Percentiles rank a stretch among this genome's conserved stretches.
These are phyloP conservation scores for Parascotia fuliginaria DNA, from an alignment of 2,888 invertebrate genomes.

Conservation along the genomic window DNA sequence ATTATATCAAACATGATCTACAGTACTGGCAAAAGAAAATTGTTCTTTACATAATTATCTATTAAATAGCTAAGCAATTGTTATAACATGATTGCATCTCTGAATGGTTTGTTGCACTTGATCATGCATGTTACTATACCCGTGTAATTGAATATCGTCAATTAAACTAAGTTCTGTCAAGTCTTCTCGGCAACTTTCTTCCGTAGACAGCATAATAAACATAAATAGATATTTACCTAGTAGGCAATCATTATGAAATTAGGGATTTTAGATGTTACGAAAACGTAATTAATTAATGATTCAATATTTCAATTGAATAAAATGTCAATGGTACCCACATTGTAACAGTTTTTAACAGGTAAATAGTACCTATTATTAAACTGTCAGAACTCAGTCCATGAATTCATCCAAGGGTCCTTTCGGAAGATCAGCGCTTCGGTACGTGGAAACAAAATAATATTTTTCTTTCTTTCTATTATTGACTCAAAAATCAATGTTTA, in stretches of 20 bases:
- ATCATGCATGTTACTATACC: constrained; percentile 8
- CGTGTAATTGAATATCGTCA: constrained; percentile 10
- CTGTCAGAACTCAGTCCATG: too few relatives aligned
- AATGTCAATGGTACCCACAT: too few relatives aligned
- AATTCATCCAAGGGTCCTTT: too few relatives aligned
- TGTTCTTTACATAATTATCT: constrained; percentile 12
- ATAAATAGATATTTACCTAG: not conserved
- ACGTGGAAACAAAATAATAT: too few relatives aligned
- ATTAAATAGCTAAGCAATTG: constrained; percentile 17
- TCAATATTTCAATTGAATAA: too few relatives aligned
- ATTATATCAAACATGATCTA: not conserved
- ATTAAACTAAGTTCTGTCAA: not conserved
- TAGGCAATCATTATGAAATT: too few relatives aligned
- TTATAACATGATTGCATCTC: not conserved
- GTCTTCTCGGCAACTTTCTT: not conserved
- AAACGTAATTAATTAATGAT: too few relatives aligned
- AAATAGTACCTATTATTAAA: too few relatives aligned
- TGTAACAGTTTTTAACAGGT: too few relatives aligned
- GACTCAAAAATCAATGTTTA: too few relatives aligned
- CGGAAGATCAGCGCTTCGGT: too few relatives aligned
- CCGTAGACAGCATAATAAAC: not conserved
- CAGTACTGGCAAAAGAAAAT: constrained; percentile 11
- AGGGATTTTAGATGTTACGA: not conserved
- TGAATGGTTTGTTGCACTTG: not conserved
- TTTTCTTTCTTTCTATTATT: too few relatives aligned